A percentile compares a stretch with the other conserved stretches of the same genome.
These are phyloP conservation scores for Xylocopa sonorina DNA, from an alignment of 1,140 invertebrate genomes.

Conservation along the genomic window DNA sequence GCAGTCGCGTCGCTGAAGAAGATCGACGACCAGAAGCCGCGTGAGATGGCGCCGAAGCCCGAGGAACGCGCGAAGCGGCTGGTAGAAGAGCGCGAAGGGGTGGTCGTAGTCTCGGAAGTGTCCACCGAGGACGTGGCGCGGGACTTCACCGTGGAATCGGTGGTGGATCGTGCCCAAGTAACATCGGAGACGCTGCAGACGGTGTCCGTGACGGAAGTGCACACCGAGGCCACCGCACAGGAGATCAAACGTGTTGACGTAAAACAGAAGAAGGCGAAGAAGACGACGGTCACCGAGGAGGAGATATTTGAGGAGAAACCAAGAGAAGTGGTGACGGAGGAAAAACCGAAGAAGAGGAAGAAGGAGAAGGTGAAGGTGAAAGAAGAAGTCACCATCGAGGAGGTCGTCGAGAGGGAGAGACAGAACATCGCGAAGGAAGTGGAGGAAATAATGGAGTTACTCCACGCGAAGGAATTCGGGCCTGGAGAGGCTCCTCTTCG, in stretches of 20 bases:
- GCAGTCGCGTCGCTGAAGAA: constrained; percentile 85
- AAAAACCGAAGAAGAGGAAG: constrained; percentile 73
- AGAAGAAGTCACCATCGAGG: constrained; percentile 79
- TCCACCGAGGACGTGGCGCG: constrained; percentile 81
- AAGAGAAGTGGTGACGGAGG: constrained; percentile 43
- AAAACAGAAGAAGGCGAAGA: constrained; percentile 73
- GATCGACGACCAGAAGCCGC: constrained; percentile 82
- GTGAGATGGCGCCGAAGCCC: constrained; percentile 73
- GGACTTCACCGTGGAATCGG: constrained; percentile 73
- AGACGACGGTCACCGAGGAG: constrained; percentile 68
- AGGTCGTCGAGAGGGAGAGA: constrained; percentile 83
- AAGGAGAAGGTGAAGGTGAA: constrained; percentile 79
- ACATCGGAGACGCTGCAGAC: constrained; percentile 76
- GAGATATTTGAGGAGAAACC: constrained; percentile 66
- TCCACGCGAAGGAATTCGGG: constrained; percentile 90
- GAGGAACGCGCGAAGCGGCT: constrained; percentile 82
- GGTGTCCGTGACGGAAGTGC: constrained; percentile 78
- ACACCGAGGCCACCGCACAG: constrained; percentile 77
- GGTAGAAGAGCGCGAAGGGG: constrained; percentile 82
- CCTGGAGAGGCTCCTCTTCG: constrained; percentile 88
- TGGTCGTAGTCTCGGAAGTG: constrained; percentile 84
- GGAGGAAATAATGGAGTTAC: constrained; percentile 87
- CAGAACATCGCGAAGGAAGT: constrained; percentile 87
- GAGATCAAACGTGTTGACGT: constrained; percentile 78
- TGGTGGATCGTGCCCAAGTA: constrained; percentile 69